Evolutionary conservation across 2,113 vertebrate genomes (phyloP), one percentile per base, ranked within the genome.

Genomic region (Delphinapterus leucas): DNA sequence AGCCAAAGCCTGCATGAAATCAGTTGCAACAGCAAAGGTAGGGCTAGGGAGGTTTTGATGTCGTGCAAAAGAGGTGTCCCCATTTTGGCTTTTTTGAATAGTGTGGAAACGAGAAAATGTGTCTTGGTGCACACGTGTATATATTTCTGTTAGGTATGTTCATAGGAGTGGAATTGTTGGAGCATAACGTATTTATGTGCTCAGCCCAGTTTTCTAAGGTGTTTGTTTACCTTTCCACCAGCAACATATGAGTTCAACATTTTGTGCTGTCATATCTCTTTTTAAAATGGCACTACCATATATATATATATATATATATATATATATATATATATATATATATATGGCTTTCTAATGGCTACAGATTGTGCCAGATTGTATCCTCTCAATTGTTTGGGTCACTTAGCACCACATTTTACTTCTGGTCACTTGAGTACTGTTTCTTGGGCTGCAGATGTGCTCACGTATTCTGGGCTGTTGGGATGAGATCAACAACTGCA

Each of bases 401-500:
- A 68, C 47, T 92, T 68, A 63, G 70, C 70, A 63, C 73, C 91
- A 55, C 41, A 5, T 47, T 55, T 21, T 58, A 31, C 81, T 87
- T 92, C 84, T 97, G 95, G 88, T 47, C 76, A 15, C 90, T 91
- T 55, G 63, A 77, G 71, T 77, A 65, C 41, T 61, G 2, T 96
- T 84, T 97, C 84, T 88, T 65, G 67, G 86, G 84, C 47, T 1
- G 11, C 85, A 88, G 88, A 94, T 95, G 90, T 86, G 80, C 67
- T 96, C 65, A 17, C 60, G 55, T 41, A 44, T 86, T 63, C 61
- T 79, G 55, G 23, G 58, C 91, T 71, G 6, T 68, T 83, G 80
- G 89, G 88, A 23, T 79, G 92, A 97, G 95, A 96, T 90, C 92
- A 96, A 93, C 92, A 96, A 60, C 92, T 94, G 76, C 92, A 94